Evolutionary conservation across 2,888 invertebrate species (phyloP), one percentile per base, ranked within the genome.

Genomic region (Cancer borealis): DNA sequence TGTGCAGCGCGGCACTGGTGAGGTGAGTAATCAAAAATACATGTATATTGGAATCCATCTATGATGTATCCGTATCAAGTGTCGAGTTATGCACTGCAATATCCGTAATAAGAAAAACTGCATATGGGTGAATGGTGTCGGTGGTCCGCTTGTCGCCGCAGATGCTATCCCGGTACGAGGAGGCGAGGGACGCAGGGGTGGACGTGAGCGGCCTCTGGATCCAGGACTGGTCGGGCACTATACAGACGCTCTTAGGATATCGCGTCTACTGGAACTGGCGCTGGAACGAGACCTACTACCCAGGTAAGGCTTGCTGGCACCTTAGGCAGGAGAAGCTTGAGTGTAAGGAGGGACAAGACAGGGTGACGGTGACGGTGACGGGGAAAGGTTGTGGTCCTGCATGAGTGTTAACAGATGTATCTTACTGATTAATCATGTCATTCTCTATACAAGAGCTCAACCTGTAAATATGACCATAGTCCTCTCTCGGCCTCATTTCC

Each of bases 221-320:
- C 87, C 96, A 96, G 93, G 96, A 96, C 93, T 96, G 96, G 96
- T 96, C 96, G 6, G 96, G 96, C 0, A 96, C 95, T 73, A 96
- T 96, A n/a, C 93, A 95, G 47, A 96, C 96, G n/a, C 49, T 92
- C 17, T 96, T 96, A 88, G 96, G 96, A 2, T 96, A 96, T 87
- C 92, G 96, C 0, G 96, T 96, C 3, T 96, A 96, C 93, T 96
- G 96, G 96, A 96, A 96, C 94, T 96, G 96, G 96, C 94, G 94
- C n/a, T 96, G 96, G 96, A 96, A 96, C 89, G 66, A 93, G n/a
- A 96, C 96, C 5, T 96, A 95, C 92, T 96, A 96, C 73, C 96
- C 96, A 17, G 95, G 95, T 95, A 30, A 26, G 26, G n/a, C n/a
- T n/a, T 0, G 14, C 10, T 54, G 54, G 54, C 14, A 54, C 54